These are phyloP conservation scores for Helostoma temminkii DNA, from an alignment of 2,797 vertebrate genomes.

Conservation along the genomic window DNA sequence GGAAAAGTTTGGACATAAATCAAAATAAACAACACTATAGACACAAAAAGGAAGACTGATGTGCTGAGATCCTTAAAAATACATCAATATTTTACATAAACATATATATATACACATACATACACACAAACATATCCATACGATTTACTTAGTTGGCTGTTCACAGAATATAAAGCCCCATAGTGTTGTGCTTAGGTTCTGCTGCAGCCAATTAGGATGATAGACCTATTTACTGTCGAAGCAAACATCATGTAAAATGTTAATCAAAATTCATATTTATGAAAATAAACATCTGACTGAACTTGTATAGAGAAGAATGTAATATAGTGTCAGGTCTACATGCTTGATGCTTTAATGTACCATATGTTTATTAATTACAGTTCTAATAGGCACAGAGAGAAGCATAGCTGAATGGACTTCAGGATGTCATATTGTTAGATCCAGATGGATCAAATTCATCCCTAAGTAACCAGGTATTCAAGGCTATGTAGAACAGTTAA, in stretches of 20 bases:
- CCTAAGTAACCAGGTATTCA: constrained; percentile 36
- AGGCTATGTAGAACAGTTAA: constrained; percentile 67
- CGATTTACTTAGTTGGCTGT: constrained; percentile 73
- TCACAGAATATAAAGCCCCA: constrained; percentile 1
- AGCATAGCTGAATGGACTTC: constrained; percentile 31
- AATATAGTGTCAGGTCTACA: constrained; percentile 5
- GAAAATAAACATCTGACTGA: neutral
- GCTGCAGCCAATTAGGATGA: constrained; percentile 1
- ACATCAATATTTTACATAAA: constrained; percentile 3
- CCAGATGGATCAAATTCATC: constrained; percentile 43
- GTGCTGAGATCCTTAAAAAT: neutral
- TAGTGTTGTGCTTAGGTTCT: constrained; percentile 53
- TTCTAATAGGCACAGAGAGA: constrained; percentile 31
- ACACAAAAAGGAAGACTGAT: neutral
- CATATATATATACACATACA: constrained; percentile 21
- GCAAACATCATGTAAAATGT: neutral
- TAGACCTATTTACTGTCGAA: neutral
- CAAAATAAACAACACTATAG: neutral
- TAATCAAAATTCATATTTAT: neutral
- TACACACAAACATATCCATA: constrained; percentile 77
- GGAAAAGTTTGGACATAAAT: constrained; percentile 15
- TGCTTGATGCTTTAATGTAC: constrained; percentile 17
- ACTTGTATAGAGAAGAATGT: neutral
- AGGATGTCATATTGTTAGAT: constrained; percentile 37
- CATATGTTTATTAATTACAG: constrained; percentile 37